Evolutionary conservation across 2,797 vertebrate species (phyloP).

Genomic region (Anguilla pacifica): DNA sequence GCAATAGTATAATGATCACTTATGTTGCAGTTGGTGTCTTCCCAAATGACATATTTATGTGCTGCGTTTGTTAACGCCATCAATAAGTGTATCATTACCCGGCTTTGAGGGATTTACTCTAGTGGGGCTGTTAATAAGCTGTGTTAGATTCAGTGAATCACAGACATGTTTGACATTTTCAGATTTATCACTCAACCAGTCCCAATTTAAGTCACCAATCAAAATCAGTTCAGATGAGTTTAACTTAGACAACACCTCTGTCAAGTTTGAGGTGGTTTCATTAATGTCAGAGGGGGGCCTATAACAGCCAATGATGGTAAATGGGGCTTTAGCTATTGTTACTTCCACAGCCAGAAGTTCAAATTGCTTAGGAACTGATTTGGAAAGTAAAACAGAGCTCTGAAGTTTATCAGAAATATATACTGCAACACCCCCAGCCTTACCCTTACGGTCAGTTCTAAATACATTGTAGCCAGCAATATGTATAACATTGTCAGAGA

Average conservation of each 20-base stretch:
- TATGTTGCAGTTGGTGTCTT: neutral
- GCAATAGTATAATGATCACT: neutral
- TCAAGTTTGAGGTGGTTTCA: neutral
- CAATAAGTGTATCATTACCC: neutral
- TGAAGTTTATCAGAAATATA: too few relatives aligned
- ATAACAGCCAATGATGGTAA: neutral
- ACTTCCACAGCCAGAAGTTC: too few relatives aligned
- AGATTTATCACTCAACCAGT: conserved; percentile 4
- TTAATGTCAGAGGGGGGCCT: neutral
- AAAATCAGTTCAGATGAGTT: too few relatives aligned
- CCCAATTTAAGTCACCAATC: too few relatives aligned
- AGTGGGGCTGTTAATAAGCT: neutral
- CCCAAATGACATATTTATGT: neutral
- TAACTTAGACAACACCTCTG: too few relatives aligned
- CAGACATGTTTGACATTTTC: neutral
- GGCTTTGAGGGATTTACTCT: neutral
- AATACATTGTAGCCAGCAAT: too few relatives aligned
- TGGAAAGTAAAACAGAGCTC: too few relatives aligned
- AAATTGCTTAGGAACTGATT: too few relatives aligned
- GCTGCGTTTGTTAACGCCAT: neutral
- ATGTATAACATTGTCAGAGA: too few relatives aligned
- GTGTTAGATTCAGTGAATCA: neutral
- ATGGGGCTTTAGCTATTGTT: too few relatives aligned
- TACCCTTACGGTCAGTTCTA: too few relatives aligned
- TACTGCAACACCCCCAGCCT: too few relatives aligned